Base-by-base conservation (phyloP, 2,888 invertebrate genomes). In the Dolomedes plantarius region DNA sequence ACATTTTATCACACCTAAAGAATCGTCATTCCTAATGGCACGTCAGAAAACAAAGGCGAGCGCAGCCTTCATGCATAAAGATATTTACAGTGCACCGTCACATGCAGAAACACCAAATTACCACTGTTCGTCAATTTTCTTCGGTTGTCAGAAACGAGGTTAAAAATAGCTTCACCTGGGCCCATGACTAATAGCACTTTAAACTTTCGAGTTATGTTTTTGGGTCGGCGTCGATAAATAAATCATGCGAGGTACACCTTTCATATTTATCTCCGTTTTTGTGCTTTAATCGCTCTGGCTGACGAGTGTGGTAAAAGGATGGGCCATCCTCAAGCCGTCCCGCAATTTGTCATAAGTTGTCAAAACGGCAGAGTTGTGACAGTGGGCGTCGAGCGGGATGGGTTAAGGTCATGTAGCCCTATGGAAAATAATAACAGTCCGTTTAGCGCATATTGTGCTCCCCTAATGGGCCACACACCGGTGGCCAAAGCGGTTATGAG, bases 261-360 rank as follows among this genome's bases (percentile, higher is more conserved):
- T 28, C 32, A 77, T 72, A 78, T 85, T 85, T 85, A 85, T 78
- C 73, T 67, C 77, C 73, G 56, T 77, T 77, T 85, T 85, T 85
- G 73, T 67, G 73, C 72, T 67, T n/a, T 77, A 85, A 78, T 77
- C 67, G 83, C 73, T 50, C 23, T 85, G 56, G 29, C 73, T 73
- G 83, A 77, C 77, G 77, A 67, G 36, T 31, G 67, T 29, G 73
- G 39, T 71, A 68, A 76, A 76, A 69, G 71, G 71, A 71, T 62
- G 82, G 83, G 69, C 64, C 32, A 76, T 83, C 76, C 71, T 76
- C 11, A 29, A 16, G 32, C 75, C 71, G 31, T 64, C 71, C 77
- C 67, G 19, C 46, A 73, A 85, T 85, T 85, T 77, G 83, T 85
- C 83, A 85, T 85, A 28, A 56, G 32, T 29, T 72, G 81, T 81